Evolutionary conservation across 2,113 vertebrate species (phyloP).

Genomic region (Myocastor coypus): DNA sequence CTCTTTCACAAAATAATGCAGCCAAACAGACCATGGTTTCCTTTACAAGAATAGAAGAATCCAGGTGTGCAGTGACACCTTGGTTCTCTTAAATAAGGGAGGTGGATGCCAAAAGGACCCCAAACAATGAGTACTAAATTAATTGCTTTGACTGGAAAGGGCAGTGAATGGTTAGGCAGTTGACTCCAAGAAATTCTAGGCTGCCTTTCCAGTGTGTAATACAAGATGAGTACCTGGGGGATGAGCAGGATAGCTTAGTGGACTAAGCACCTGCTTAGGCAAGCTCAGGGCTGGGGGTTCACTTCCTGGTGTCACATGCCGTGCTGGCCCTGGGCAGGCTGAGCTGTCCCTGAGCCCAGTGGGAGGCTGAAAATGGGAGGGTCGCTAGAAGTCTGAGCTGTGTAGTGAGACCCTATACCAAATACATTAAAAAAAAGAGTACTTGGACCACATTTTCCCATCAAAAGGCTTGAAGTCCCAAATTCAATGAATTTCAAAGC

Average conservation of each 20-base stretch:
- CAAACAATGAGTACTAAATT: background rate
- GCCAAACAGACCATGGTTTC: background rate
- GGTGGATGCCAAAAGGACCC: background rate
- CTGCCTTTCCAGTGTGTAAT: background rate
- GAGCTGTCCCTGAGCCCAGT: no score
- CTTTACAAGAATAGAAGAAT: background rate
- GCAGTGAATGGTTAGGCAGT: background rate
- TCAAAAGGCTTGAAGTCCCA: background rate
- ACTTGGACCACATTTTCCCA: background rate
- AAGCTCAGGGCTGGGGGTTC: no score
- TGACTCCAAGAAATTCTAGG: background rate
- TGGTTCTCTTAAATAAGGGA: background rate
- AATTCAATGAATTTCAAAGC: background rate
- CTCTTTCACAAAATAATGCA: background rate
- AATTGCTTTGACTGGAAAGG: background rate
- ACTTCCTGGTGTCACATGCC: no score
- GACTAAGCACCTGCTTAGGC: no score
- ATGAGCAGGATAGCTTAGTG: no score
- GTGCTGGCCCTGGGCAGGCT: no score
- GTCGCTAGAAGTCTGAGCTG: no score
- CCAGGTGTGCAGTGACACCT: background rate
- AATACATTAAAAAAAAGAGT: background rate
- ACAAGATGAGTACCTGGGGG: background rate
- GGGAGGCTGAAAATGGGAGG: no score
- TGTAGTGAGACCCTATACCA: no score